Base-by-base conservation (phyloP, 2,113 vertebrate species). In the Gobius niger region DNA sequence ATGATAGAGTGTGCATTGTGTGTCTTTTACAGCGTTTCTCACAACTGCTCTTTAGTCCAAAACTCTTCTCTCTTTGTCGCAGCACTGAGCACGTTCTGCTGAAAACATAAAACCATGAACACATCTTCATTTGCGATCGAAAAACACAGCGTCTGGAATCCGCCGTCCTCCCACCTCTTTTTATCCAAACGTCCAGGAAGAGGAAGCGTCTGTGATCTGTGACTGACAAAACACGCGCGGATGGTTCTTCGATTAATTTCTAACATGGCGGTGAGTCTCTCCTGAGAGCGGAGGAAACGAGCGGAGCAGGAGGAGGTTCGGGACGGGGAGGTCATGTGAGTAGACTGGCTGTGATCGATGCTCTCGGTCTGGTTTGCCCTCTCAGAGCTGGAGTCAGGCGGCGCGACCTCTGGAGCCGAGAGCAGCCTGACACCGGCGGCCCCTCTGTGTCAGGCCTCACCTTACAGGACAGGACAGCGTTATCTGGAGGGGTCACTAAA, bases 361-460 rank as follows among this genome's bases (percentile, higher is more conserved):
- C 24, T 34, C 68, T 81, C 78, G 80, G 63, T 85, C 74, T 69
- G 76, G 70, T 72, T 82, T 75, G 79, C 83, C 78, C 81, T 78
- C 73, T 9, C 15, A 75, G 77, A 61, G 40, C 44, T 13, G 44
- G 52, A 13, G 61, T 2, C 63, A 73, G 77, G 74, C 78, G 75
- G 80, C 80, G 68, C 72, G 56, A 80, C 63, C 78, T 87, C 56
- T 18, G 75, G 71, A 77, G 73, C 62, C 49, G 53, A 70, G 73
- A 77, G 81, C 77, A 64, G 82, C 72, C 82, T 66, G 80, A 88
- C 69, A 79, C 77, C 76, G 24, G 63, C 0, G 59, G 63, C 70
- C 65, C 6, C 67, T 85, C 63, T 24, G 52, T 24, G 9, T 19
- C n/a, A 54, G 24, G 1, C 24, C 24, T 3, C 24, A 34, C 24